Evolutionary conservation across 2,888 invertebrate species (phyloP), one percentile per base, ranked within the genome.

Genomic region (Icerya purchasi): DNA sequence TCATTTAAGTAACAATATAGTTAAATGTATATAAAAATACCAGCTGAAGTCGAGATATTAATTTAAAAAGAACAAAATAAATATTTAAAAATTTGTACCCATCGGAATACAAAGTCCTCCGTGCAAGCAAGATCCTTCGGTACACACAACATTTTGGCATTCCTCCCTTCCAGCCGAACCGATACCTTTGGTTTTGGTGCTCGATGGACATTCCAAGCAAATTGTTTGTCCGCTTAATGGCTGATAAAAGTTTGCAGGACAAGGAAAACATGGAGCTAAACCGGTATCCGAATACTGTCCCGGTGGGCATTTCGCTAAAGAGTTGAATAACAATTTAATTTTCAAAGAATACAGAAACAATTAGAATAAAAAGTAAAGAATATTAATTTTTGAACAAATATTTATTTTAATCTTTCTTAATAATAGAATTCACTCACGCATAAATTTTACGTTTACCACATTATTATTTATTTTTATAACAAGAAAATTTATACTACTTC

Each of bases 241-340:
- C 72, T 96, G 94, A 72, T 86, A 96, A 73, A 90, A 91, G 72
- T 96, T 87, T 66, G 80, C 77, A 0, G 96, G 94, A 68, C 96
- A 96, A 61, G 85, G 80, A 2, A 90, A 87, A 71, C 96, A 96
- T 1, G 94, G 92, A 10, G 93, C 87, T 24, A 96, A 73, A 18
- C 96, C 96, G 18, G 91, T 92, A 54, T 87, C 84, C 0, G 93
- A 93, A 69, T 93, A 96, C 65, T 82, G 82, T 61, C 96, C 96
- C 18, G 91, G 79, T 18, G 81, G 77, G 70, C 96, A 97, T 71
- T 91, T 92, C 50, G 86, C 80, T 73, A 65, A 21, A 67, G n/a
- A n/a, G n/a, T n/a, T n/a, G n/a, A n/a, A n/a, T n/a, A n/a, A n/a
- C n/a, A n/a, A n/a, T n/a, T n/a, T n/a, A n/a, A n/a, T n/a, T n/a